These are phyloP conservation scores for Gnathonemus echidnorhynchus DNA, from an alignment of 2,113 vertebrate genomes.

Conservation along the genomic window DNA sequence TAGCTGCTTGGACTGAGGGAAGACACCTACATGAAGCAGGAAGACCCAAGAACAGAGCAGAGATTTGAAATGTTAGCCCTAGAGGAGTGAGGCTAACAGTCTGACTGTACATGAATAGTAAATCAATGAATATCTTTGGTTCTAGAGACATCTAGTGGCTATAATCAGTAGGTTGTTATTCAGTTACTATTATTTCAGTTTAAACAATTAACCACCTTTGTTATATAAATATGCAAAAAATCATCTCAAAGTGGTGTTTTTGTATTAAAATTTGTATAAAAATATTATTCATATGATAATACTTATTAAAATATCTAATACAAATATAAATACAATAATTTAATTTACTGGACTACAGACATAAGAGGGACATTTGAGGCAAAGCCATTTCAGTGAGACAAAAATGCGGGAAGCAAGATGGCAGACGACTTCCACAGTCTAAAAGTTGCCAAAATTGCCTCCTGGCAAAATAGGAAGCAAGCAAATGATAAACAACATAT, in stretches of 20 bases:
- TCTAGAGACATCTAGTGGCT: neutral
- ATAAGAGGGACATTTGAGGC: neutral
- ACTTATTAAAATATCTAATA: neutral
- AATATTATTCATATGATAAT: neutral
- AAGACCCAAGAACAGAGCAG: neutral
- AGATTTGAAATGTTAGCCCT: neutral
- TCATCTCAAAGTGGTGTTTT: neutral
- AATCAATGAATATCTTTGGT: neutral
- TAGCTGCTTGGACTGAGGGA: neutral
- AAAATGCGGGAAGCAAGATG: neutral
- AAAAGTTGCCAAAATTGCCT: neutral
- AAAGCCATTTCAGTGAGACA: neutral
- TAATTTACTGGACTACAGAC: neutral
- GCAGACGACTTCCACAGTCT: neutral
- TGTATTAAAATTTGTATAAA: neutral
- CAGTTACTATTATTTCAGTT: neutral
- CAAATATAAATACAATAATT: neutral
- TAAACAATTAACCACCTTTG: neutral
- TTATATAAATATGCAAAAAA: neutral
- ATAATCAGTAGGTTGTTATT: neutral
- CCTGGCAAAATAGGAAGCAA: neutral
- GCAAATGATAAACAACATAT: neutral
- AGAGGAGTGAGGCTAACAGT: neutral
- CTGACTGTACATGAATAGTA: neutral
- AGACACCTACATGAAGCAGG: neutral